Conservation (phyloP, 2,888 invertebrate genomes). For the Melanophora roralis region DNA sequence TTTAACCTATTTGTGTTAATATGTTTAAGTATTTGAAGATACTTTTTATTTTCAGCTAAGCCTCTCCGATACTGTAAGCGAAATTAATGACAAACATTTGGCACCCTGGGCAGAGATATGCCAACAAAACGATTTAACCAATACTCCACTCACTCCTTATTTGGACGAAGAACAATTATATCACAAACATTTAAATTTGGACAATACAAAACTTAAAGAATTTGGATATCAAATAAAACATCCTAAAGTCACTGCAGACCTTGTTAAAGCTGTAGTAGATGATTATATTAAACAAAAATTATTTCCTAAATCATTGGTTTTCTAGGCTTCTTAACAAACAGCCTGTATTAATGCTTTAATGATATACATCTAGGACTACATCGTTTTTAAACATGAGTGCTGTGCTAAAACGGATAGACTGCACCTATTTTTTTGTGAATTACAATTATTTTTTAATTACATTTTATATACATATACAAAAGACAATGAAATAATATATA, state of each 20-base stretch:
- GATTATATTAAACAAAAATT: constrained; percentile 90
- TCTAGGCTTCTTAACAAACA: constrained; percentile 72
- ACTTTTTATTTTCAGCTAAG: constrained; percentile 80
- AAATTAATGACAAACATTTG: constrained; percentile 95
- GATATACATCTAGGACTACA: neutral
- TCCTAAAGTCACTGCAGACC: constrained; percentile 81
- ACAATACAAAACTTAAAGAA: constrained; percentile 82
- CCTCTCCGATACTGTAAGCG: constrained; percentile 88
- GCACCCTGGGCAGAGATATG: constrained; percentile 94
- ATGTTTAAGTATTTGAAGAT: neutral
- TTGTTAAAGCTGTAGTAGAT: constrained; percentile 84
- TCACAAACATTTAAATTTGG: constrained; percentile 87
- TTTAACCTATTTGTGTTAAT: neutral
- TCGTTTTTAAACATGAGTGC: constrained; percentile 26
- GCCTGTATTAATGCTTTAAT: neutral
- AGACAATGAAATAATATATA: constrained; percentile 14
- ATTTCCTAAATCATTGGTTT: constrained; percentile 85
- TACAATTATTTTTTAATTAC: neutral
- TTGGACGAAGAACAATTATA: constrained; percentile 89
- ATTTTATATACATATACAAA: constrained; percentile 14
- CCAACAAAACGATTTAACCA: constrained; percentile 83
- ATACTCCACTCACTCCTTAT: constrained; percentile 93
- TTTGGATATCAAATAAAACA: constrained; percentile 80
- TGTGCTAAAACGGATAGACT: constrained; percentile 54
- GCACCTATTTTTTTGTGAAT: constrained; percentile 43